A percentile compares a stretch with the other conserved stretches of the same genome.
phyloP scores from a whole-genome alignment of 2,113 vertebrate genomes.

The Lanius collurio region DNA sequence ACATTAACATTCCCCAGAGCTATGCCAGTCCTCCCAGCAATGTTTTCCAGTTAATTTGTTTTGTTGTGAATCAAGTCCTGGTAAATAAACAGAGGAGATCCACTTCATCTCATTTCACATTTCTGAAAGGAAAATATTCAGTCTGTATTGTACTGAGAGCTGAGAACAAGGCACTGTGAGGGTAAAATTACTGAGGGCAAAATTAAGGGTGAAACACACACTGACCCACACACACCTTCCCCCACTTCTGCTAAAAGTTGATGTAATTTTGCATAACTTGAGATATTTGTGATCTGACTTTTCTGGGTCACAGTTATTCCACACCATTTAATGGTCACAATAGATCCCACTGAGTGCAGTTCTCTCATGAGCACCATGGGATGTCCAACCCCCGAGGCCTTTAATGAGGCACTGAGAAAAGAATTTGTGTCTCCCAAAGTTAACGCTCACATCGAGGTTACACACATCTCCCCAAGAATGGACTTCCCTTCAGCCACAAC shows the following conservation, averaged over 20 bases:
- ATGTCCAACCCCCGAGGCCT: neutral
- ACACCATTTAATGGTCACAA: neutral
- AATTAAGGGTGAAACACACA: neutral
- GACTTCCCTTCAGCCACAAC: neutral
- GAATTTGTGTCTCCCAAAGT: neutral
- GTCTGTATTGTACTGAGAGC: neutral
- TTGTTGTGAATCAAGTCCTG: neutral
- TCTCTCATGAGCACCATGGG: neutral
- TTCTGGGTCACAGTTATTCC: constrained; percentile 13
- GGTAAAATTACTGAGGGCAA: neutral
- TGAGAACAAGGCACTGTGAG: neutral
- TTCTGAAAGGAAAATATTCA: neutral
- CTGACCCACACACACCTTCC: no score
- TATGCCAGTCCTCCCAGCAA: neutral
- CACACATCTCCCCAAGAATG: neutral
- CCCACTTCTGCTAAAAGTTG: neutral
- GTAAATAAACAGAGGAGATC: neutral
- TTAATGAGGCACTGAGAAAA: neutral
- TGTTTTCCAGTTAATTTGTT: neutral
- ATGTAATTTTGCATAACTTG: neutral
- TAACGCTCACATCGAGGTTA: neutral
- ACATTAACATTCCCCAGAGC: neutral
- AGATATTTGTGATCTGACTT: neutral
- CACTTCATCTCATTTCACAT: neutral
- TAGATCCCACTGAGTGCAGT: neutral